Conservation (phyloP, 2,113 vertebrate genomes). For the chimpanzee (Pan troglodytes) region NHGRI_mPanTro3-v2.1_pri NC_086015.1:157232501-157233000, state of each 20-base stretch:
- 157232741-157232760: neutral
- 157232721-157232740: neutral
- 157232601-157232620: no score
- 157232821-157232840: neutral
- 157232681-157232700: neutral
- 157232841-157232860: neutral
- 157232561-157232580: neutral
- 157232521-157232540: neutral
- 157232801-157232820: neutral
- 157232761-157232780: neutral
- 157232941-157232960: neutral
- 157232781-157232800: neutral
- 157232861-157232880: neutral
- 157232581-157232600: no score
- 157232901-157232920: neutral
- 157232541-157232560: neutral
- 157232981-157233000: neutral
- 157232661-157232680: neutral
- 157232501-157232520: neutral
- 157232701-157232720: neutral
- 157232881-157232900: neutral
- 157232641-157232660: slow-evolving; percentile 2
- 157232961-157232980: neutral
- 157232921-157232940: neutral
- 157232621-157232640: neutral